Percentiles rank a stretch among this genome's conserved stretches.
These are phyloP conservation scores for Galleria mellonella DNA, from an alignment of 1,140 invertebrate genomes.

Conservation along the genomic window DNA sequence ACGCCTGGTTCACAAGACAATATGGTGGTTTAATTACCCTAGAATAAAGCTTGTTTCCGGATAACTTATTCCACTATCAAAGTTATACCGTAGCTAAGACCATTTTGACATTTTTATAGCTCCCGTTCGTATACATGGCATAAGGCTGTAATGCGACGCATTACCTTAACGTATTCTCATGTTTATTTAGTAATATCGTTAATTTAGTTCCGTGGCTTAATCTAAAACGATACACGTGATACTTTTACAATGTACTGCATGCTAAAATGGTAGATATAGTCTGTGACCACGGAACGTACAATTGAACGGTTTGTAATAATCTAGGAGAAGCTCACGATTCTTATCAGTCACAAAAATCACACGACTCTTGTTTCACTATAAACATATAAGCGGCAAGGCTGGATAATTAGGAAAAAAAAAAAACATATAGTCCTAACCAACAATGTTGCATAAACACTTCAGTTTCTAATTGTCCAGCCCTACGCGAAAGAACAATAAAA, in stretches of 20 bases:
- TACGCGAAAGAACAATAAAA: constrained; percentile 13
- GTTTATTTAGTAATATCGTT: constrained; percentile 11
- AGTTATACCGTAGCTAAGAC: constrained; percentile 47
- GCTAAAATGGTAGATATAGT: neutral
- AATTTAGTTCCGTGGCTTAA: constrained; percentile 7
- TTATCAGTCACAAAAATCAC: constrained; percentile 29
- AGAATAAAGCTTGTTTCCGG: constrained; percentile 65
- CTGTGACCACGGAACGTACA: constrained; percentile 10
- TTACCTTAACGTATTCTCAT: constrained; percentile 30
- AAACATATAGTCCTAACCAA: neutral
- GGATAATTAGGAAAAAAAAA: neutral
- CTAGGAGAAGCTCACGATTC: constrained; percentile 26
- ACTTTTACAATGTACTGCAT: no score
- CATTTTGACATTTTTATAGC: constrained; percentile 54
- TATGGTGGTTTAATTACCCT: constrained; percentile 40
- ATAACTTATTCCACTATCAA: constrained; percentile 49
- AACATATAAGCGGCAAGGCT: constrained; percentile 5
- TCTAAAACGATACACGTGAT: no score
- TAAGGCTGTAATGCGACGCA: constrained; percentile 66
- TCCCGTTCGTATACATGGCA: constrained; percentile 67
- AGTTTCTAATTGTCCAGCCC: neutral
- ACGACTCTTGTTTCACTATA: constrained; percentile 11
- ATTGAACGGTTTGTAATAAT: constrained; percentile 9
- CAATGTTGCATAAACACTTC: neutral
- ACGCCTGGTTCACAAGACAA: constrained; percentile 22